Conservation (phyloP, 2,888 invertebrate genomes). For the Lithosia quadra region DNA sequence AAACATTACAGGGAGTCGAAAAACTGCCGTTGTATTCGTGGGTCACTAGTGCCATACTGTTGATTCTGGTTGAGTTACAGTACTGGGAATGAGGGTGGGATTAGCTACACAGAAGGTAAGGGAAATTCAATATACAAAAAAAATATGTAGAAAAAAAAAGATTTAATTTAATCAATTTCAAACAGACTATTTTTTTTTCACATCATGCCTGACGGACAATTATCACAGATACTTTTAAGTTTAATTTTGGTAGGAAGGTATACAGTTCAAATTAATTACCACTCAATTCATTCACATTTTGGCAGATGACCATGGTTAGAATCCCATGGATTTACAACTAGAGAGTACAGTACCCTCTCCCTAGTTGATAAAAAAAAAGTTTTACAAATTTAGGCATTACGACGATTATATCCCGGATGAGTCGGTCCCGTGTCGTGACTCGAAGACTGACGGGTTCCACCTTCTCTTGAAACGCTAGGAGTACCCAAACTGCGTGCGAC, state of each 20-base stretch:
- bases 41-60: too few relatives aligned
- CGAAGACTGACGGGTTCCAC: neutral
- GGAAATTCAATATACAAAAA: too few relatives aligned
- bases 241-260: too few relatives aligned
- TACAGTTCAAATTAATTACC: too few relatives aligned
- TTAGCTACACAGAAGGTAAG: neutral
- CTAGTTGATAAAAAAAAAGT: too few relatives aligned
- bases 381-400: constrained; percentile 1
- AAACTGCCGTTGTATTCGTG: too few relatives aligned
- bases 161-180: neutral
- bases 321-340: neutral
- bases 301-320: neutral
- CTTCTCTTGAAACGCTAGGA: neutral
- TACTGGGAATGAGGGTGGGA: too few relatives aligned
- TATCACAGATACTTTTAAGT: neutral
- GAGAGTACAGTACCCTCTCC: neutral
- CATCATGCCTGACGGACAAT: neutral
- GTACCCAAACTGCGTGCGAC: constrained; percentile 26
- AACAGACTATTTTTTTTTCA: neutral
- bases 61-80: too few relatives aligned
- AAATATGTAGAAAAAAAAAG: neutral
- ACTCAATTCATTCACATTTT: neutral
- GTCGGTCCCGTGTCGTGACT: neutral
- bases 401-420: constrained; percentile 8
- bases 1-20: too few relatives aligned